Conservation (phyloP, 2,888 invertebrate species). For the Pollenia griseotomentosa region DNA sequence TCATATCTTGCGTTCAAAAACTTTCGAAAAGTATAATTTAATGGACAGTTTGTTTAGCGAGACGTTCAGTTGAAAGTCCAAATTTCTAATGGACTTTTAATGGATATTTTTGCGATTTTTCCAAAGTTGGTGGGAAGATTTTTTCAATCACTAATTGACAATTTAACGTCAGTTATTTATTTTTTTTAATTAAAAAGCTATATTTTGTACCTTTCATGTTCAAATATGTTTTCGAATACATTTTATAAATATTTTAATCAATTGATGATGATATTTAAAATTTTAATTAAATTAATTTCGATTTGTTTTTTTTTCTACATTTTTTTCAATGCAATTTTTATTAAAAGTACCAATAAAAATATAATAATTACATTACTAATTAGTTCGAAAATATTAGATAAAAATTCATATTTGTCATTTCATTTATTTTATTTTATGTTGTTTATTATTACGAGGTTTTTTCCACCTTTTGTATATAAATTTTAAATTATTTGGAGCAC, state of each 20-base stretch:
- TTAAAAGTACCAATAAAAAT: conserved; percentile 51
- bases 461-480: not conserved
- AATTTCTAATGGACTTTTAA: too few species aligned
- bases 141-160: too few species aligned
- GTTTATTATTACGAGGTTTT: conserved; percentile 12
- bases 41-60: too few species aligned
- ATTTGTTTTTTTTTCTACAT: not conserved
- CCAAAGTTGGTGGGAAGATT: too few species aligned
- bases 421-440: conserved; percentile 15
- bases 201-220: too few species aligned
- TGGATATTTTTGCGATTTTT: too few species aligned
- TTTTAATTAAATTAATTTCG: conserved; percentile 43
- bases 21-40: too few species aligned
- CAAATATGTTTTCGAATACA: not conserved
- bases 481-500: conserved; percentile 22
- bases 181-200: too few species aligned
- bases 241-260: conserved; percentile 18
- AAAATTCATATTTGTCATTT: conserved; percentile 67
- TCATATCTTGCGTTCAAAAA: too few species aligned
- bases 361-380: conserved; percentile 69
- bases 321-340: conserved; percentile 12
- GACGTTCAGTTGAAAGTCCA: too few species aligned
- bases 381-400: conserved; percentile 64
- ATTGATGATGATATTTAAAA: conserved; percentile 43
- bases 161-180: too few species aligned